Percentiles rank a stretch among this genome's conserved stretches.
Conservation (phyloP, 2,888 invertebrate species). For the Scelioninae gen. 2 region DNA sequence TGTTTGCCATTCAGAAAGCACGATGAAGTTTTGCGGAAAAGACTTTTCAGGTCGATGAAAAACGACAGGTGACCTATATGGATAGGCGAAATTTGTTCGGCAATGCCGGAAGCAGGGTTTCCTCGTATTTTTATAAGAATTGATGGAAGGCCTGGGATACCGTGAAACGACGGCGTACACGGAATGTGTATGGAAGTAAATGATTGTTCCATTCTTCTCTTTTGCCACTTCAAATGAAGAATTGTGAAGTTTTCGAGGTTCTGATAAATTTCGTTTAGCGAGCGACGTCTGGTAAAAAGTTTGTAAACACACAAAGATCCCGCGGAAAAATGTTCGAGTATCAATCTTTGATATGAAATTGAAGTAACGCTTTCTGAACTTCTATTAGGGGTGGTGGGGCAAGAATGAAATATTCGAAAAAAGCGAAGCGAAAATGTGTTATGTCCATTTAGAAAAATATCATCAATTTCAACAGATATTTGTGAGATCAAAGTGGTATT, state of each 20-base stretch:
- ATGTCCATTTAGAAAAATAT: conserved; percentile 9
- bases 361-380: conserved; percentile 41
- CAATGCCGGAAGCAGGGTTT: conserved; percentile 44
- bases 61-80: conserved; percentile 53
- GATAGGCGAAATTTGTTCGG: conserved; percentile 48
- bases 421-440: conserved; percentile 15
- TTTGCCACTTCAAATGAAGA: conserved; percentile 56
- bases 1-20: conserved; percentile 34
- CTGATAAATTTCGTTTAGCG: conserved; percentile 53
- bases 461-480: too few species aligned
- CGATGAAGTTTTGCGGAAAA: conserved; percentile 46
- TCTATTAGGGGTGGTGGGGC: conserved; percentile 33
- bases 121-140: conserved; percentile 52
- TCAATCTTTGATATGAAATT: conserved; percentile 53
- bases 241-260: conserved; percentile 52
- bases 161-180: background rate
- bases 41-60: conserved; percentile 46
- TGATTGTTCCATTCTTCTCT: conserved; percentile 55
- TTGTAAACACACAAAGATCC: conserved; percentile 54
- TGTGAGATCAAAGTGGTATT: background rate
- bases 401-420: conserved; percentile 32
- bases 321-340: conserved; percentile 39
- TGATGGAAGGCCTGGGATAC: conserved; percentile 36
- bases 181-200: conserved; percentile 34
- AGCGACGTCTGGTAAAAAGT: conserved; percentile 47